Evolutionary conservation across 2,113 vertebrate species (phyloP).

Genomic region (Hyaena hyaena): DNA sequence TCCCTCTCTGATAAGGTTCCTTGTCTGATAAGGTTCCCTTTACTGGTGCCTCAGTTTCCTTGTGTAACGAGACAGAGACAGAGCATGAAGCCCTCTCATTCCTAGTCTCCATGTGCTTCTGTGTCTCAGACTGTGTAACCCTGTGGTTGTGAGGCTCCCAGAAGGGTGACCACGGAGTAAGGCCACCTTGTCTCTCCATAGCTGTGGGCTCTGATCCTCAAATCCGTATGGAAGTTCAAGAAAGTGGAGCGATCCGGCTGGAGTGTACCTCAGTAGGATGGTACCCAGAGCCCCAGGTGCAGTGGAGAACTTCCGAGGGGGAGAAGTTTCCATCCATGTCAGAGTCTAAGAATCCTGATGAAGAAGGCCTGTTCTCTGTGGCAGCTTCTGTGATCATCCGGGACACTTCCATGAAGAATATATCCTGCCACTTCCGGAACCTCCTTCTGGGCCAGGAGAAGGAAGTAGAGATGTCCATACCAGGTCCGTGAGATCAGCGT

Average conservation of each 20-base stretch:
- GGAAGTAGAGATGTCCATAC: constrained; percentile 51
- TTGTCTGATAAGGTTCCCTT: not conserved
- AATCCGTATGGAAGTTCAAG: constrained; percentile 64
- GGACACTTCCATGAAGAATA: constrained; percentile 32
- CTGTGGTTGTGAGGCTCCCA: not conserved
- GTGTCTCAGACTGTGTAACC: not conserved
- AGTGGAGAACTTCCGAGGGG: constrained; percentile 67
- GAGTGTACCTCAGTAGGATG: constrained; percentile 76
- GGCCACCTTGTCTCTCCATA: constrained; percentile 21
- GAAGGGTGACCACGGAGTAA: not conserved
- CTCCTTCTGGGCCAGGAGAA: constrained; percentile 72
- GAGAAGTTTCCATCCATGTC: not conserved
- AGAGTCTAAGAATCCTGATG: constrained; percentile 13
- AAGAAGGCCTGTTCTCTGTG: constrained; percentile 75
- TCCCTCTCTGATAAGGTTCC: not conserved
- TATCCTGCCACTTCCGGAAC: constrained; percentile 77
- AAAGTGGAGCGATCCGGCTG: constrained; percentile 50
- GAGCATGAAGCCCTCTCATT: not conserved
- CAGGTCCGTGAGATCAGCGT: constrained; percentile 67
- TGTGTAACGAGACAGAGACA: not conserved
- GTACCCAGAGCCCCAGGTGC: constrained; percentile 78
- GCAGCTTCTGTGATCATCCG: constrained; percentile 56
- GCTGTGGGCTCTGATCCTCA: constrained; percentile 76
- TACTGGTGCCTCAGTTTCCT: not conserved
- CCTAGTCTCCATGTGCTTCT: not conserved